phyloP scores from a whole-genome alignment of 2,113 vertebrate genomes.

The Callipepla squamata region DNA sequence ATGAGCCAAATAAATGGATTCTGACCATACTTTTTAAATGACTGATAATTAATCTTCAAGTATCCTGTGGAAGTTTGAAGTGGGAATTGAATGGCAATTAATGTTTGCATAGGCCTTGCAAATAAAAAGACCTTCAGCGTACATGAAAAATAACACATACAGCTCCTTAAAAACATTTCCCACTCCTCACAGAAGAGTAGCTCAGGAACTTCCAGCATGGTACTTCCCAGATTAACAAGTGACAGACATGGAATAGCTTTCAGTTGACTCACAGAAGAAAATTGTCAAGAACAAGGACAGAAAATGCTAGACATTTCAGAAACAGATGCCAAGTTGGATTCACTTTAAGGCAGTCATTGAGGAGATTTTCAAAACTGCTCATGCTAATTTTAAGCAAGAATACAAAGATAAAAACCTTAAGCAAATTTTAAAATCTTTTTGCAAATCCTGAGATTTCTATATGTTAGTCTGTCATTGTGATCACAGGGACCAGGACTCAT shows the following conservation, averaged over 20 bases:
- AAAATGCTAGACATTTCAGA: background rate
- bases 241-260: background rate
- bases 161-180: conserved; percentile 1
- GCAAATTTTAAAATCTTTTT: background rate
- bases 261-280: background rate
- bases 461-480: background rate
- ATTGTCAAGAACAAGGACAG: background rate
- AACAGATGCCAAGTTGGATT: background rate
- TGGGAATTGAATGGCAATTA: background rate
- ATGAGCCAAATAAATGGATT: background rate
- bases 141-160: background rate
- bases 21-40: background rate
- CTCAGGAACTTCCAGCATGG: conserved; percentile 22
- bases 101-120: background rate
- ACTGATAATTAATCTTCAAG: background rate
- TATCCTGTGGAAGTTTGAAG: background rate
- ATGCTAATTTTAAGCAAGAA: background rate
- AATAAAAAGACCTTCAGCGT: conserved; percentile 5
- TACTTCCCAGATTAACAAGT: background rate
- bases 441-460: background rate
- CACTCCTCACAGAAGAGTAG: background rate
- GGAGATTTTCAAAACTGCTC: background rate
- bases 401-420: background rate
- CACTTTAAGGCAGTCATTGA: background rate
- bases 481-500: background rate